Base-by-base conservation (phyloP, 2,797 vertebrate species). In the Selene dorsalis region DNA sequence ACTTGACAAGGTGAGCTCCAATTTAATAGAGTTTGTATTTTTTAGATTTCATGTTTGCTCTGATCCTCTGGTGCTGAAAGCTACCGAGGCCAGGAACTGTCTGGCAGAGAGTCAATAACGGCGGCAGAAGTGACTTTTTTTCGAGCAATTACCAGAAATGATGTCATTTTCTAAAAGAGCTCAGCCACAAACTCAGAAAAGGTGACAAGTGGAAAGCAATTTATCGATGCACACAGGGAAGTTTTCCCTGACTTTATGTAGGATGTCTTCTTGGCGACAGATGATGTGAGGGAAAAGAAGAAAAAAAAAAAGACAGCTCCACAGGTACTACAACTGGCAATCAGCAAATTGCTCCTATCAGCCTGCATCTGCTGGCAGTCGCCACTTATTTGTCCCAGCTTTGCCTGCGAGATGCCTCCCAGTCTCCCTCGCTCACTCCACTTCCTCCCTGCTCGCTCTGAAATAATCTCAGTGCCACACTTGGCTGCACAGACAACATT, bases 401-500 rank as follows among this genome's bases (percentile, higher is more conserved):
- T 63, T 73, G 48, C 48, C 48, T 56, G 38, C 28, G 18, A 18
- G 6, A 56, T 13, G 53, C 57, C 61, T 75, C 74, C 48, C 50
- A 28, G 41, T 72, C 69, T 48, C 50, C 69, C 26, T 52, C 35
- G 55, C 59, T 79, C 70, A 28, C 32, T 66, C 47, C 43, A 69
- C 50, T 65, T 63, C 28, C 70, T 62, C 52, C 65, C 26, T 22
- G n/a, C 52, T 66, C 16, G 16, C 77, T 83, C 82, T 63, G 67
- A 87, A 75, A 88, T 79, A 75, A 84, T 81, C 62, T 60, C 17
- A 66, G 68, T 28, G 47, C 65, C 76, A 81, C 73, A 75, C 77
- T 84, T 45, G 5, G 76, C 83, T 71, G 79, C 90, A 84, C 75
- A 73, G 58, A 69, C 73, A 74, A 65, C 73, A 60, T 67, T 83